These are phyloP conservation scores for Cheilosia grossa DNA, from an alignment of 2,888 invertebrate species.

Conservation along the genomic window DNA sequence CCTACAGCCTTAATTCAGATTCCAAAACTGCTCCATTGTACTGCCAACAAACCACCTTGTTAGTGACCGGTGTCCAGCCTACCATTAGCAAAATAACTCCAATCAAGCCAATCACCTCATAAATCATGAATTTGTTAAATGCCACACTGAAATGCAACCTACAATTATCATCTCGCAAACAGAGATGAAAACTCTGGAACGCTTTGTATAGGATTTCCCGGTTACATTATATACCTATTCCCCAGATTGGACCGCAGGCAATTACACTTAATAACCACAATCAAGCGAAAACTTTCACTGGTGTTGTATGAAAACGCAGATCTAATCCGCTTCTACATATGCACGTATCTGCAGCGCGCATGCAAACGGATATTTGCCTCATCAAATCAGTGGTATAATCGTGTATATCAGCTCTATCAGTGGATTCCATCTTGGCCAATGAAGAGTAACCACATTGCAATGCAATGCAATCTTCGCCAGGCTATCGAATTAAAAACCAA, in stretches of 20 bases:
- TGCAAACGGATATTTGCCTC: conserved; percentile 27
- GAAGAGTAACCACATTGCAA: conserved; percentile 17
- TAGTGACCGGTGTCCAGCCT: not conserved
- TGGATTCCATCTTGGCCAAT: conserved; percentile 21
- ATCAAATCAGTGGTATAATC: conserved; percentile 25
- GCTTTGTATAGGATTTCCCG: conserved; percentile 35
- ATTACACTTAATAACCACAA: conserved; percentile 62
- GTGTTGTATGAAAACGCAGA: conserved; percentile 37
- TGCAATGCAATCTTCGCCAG: conserved; percentile 10
- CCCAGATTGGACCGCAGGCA: conserved; percentile 32
- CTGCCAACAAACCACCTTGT: not conserved
- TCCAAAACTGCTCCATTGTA: too few relatives aligned
- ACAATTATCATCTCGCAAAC: conserved; percentile 35
- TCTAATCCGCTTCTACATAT: not conserved
- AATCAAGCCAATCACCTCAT: conserved; percentile 19
- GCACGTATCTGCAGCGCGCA: not conserved
- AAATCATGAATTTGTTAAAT: conserved; percentile 29
- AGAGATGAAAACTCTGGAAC: conserved; percentile 27
- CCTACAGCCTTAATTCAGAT: too few relatives aligned
- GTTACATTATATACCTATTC: conserved; percentile 29
- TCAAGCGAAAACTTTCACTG: conserved; percentile 60
- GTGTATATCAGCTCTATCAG: conserved; percentile 10
- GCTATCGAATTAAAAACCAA: conserved; percentile 47
- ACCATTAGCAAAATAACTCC: not conserved
- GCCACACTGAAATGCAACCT: conserved; percentile 2